A percentile compares a stretch with the other conserved stretches of the same genome.
These are phyloP conservation scores for Leptopterna dolabrata DNA, from an alignment of 2,888 invertebrate species.

Conservation along the genomic window DNA sequence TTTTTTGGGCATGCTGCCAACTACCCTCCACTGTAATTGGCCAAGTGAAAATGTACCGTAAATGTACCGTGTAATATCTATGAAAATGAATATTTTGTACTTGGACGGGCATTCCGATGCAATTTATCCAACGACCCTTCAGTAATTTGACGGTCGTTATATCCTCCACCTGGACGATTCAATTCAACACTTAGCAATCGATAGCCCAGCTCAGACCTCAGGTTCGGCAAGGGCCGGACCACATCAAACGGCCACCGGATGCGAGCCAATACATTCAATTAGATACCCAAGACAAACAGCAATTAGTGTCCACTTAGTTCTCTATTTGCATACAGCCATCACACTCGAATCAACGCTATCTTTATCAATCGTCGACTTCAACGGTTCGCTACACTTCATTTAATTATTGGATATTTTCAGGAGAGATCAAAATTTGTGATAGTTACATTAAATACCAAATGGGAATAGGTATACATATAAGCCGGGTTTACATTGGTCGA, in stretches of 20 bases:
- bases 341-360: neutral
- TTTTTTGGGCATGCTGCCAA: too few relatives aligned
- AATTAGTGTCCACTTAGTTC: conserved; percentile 25
- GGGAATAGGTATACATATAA: too few relatives aligned
- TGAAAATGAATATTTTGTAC: too few relatives aligned
- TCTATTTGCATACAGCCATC: neutral
- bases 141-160: neutral
- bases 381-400: neutral
- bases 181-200: neutral
- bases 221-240: neutral
- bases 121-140: neutral
- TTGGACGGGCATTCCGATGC: neutral
- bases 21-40: too few relatives aligned
- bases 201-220: neutral
- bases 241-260: conserved; percentile 13
- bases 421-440: neutral
- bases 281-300: conserved; percentile 11
- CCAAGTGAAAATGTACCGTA: too few relatives aligned
- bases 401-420: neutral
- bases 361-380: neutral
- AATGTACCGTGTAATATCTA: too few relatives aligned
- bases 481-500: too few relatives aligned
- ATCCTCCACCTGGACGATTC: neutral
- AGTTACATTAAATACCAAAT: too few relatives aligned
- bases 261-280: conserved; percentile 18